Conservation (phyloP, 2,113 vertebrate genomes). For the Daubentonia madagascariensis region DNA sequence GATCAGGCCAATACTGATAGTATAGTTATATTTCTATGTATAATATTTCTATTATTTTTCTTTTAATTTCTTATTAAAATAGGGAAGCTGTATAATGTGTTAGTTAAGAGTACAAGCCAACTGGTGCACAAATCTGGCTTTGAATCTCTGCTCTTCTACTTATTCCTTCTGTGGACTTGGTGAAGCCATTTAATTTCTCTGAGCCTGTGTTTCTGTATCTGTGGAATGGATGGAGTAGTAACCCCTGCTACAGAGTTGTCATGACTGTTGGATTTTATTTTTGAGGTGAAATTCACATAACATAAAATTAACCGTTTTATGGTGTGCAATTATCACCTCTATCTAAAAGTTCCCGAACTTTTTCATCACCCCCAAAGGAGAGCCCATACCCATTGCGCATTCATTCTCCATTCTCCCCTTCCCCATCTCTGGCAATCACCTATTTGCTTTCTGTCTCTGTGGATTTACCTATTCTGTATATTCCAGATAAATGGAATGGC, state of each 20-base stretch:
- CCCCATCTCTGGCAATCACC: background rate
- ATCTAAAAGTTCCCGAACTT: background rate
- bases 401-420: background rate
- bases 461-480: background rate
- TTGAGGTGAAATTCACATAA: background rate
- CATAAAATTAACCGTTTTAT: background rate
- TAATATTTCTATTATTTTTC: conserved; percentile 7
- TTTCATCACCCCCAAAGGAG: background rate
- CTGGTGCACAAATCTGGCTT: background rate
- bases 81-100: background rate
- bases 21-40: background rate
- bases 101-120: background rate
- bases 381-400: background rate
- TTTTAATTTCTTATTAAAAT: conserved; percentile 25
- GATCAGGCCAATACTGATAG: background rate
- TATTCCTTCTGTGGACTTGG: background rate
- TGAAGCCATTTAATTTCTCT: background rate
- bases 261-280: background rate
- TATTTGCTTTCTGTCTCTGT: background rate
- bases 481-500: background rate
- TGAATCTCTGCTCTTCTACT: background rate
- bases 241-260: background rate
- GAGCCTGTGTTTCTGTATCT: background rate
- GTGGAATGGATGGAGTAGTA: background rate
- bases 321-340: background rate